A percentile compares a stretch with the other conserved stretches of the same genome.
phyloP scores from a whole-genome alignment of 2,797 vertebrate genomes.

The Notolabrus celidotus region DNA sequence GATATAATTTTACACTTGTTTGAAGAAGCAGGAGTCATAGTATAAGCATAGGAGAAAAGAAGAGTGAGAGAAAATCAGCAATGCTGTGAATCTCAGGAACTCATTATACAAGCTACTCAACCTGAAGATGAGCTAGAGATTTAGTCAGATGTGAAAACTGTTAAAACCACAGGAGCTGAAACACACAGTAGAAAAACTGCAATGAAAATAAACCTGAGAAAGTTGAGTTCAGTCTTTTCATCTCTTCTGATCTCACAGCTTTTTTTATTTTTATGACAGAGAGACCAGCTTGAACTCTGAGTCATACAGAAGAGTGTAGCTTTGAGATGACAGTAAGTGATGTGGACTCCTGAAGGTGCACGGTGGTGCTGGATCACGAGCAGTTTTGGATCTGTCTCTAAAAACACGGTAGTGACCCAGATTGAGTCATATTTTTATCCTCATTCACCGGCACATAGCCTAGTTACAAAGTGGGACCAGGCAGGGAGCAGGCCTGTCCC shows the following conservation, averaged over 20 bases:
- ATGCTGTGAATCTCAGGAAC: no score
- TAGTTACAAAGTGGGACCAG: slow-evolving; percentile 40
- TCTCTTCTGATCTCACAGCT: neutral
- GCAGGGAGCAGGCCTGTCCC: neutral
- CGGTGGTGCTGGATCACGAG: slow-evolving; percentile 5
- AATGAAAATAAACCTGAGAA: neutral
- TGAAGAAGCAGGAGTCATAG: no score
- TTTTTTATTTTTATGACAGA: slow-evolving; percentile 10
- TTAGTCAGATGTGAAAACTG: no score
- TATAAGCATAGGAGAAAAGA: no score
- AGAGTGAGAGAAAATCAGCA: no score
- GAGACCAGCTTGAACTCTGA: neutral
- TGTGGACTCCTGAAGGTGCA: slow-evolving; percentile 23
- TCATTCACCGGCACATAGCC: slow-evolving; percentile 30
- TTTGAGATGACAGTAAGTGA: neutral
- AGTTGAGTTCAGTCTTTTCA: slow-evolving; percentile 5
- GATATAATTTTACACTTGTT: no score
- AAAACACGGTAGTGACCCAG: slow-evolving; percentile 47
- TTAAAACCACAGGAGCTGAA: neutral
- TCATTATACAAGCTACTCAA: no score
- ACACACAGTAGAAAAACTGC: neutral
- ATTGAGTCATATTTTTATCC: slow-evolving; percentile 57
- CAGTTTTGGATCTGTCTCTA: slow-evolving; percentile 19
- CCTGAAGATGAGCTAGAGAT: no score
- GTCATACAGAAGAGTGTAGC: neutral